A percentile compares a stretch with the other conserved stretches of the same genome.
These are phyloP conservation scores for Andrena flavipes DNA, from an alignment of 2,888 invertebrate genomes.

Conservation along the genomic window DNA sequence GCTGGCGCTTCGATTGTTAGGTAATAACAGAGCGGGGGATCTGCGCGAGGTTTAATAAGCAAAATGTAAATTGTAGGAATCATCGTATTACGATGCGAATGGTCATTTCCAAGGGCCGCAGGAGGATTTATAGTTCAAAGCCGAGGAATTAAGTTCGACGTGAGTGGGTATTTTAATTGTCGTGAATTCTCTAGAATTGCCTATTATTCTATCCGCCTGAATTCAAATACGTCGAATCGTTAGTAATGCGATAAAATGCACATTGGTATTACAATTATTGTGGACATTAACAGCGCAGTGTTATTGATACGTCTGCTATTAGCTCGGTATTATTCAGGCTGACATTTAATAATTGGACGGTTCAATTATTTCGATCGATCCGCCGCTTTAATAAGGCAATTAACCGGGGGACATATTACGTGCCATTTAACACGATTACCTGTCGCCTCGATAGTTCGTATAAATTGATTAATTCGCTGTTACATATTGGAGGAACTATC, in stretches of 20 bases:
- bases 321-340: conserved; percentile 51
- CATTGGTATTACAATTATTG: conserved; percentile 22
- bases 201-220: not conserved
- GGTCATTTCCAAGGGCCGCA: not conserved
- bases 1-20: not conserved
- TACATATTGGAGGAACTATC: conserved; percentile 27
- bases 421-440: conserved; percentile 53
- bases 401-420: conserved; percentile 57
- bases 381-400: conserved; percentile 59
- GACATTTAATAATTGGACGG: conserved; percentile 61
- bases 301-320: conserved; percentile 48
- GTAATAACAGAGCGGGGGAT: too few relatives aligned
- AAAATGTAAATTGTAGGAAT: not conserved
- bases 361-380: conserved; percentile 67
- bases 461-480: conserved; percentile 57
- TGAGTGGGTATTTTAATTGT: not conserved
- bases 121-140: not conserved
- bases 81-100: not conserved
- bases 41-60: too few relatives aligned
- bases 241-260: conserved; percentile 19
- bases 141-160: not conserved
- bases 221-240: not conserved
- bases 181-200: not conserved
- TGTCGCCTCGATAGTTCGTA: conserved; percentile 27
- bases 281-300: conserved; percentile 35